phyloP scores from a whole-genome alignment of 1,140 invertebrate genomes.

The Dryas iulia region DNA sequence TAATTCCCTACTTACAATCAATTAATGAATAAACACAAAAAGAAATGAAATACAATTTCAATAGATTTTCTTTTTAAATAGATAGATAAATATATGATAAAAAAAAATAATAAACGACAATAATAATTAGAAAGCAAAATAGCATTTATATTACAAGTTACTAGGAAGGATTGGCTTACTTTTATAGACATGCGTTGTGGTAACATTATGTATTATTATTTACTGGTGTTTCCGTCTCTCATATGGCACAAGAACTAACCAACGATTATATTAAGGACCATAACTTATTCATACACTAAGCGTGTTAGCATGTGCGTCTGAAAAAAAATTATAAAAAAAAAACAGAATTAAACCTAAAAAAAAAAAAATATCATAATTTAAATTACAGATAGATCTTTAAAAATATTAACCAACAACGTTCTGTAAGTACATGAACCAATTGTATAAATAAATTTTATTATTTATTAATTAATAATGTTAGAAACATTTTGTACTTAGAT shows the following conservation, averaged over 20 bases:
- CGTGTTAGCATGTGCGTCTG: conserved; percentile 27
- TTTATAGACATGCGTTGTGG: conserved; percentile 48
- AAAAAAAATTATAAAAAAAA: conserved; percentile 18
- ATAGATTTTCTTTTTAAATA: conserved; percentile 17
- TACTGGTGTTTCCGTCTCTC: conserved; percentile 68
- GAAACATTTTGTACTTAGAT: conserved; percentile 69
- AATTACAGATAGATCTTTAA: conserved; percentile 43
- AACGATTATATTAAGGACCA: conserved; percentile 69
- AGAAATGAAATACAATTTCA: conserved; percentile 61
- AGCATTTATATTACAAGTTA: conserved; percentile 65
- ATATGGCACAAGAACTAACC: conserved; percentile 70
- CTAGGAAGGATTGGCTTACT: conserved; percentile 59
- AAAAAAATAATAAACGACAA: conserved; percentile 61
- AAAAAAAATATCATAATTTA: conserved; percentile 47
- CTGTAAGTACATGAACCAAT: conserved; percentile 74
- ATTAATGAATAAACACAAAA: conserved; percentile 61
- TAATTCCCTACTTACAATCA: conserved; percentile 67
- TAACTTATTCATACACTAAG: conserved; percentile 27
- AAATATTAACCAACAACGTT: conserved; percentile 43
- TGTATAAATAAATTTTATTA: conserved; percentile 52
- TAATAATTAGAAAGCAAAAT: conserved; percentile 68
- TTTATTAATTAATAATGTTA: conserved; percentile 51
- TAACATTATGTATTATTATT: conserved; percentile 51
- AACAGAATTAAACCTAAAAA: conserved; percentile 21
- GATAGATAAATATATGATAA: conserved; percentile 38